phyloP scores from a whole-genome alignment of 2,888 invertebrate genomes.

The Dryomyza anilis region DNA sequence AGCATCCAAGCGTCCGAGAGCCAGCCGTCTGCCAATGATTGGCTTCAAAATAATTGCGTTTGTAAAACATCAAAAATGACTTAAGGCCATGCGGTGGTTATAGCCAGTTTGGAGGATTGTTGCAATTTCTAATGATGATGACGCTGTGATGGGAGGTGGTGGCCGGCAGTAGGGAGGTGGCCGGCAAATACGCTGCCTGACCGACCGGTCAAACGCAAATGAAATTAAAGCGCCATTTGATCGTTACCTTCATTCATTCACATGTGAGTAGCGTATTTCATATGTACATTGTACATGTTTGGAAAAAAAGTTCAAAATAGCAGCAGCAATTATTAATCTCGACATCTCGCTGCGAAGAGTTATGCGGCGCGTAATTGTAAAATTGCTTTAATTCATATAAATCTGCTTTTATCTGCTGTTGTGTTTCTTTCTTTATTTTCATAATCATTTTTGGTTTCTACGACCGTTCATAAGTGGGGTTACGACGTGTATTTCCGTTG shows the following conservation, averaged over 20 bases:
- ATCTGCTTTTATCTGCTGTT: constrained; percentile 2
- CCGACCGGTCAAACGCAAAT: constrained; percentile 5
- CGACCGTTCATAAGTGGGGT: not conserved
- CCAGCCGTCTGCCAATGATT: constrained; percentile 5
- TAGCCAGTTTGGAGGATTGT: constrained; percentile 5
- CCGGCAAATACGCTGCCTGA: not conserved
- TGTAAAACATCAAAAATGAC: constrained; percentile 35
- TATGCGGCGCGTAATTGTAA: constrained; percentile 12
- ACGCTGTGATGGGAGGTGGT: not conserved
- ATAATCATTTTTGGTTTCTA: not conserved
- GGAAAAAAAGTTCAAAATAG: too few species aligned
- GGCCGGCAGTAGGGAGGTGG: not conserved
- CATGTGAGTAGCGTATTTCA: too few species aligned
- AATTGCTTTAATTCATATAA: constrained; percentile 9
- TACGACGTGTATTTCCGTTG: constrained; percentile 22
- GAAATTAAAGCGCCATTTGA: constrained; percentile 16
- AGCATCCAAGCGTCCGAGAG: not conserved
- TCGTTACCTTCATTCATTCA: too few species aligned
- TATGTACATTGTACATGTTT: too few species aligned
- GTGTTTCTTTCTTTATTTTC: not conserved
- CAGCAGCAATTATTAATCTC: constrained; percentile 9
- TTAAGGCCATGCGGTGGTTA: constrained; percentile 27
- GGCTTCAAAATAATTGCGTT: constrained; percentile 15
- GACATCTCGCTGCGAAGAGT: not conserved
- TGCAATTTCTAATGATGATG: constrained; percentile 21